Percentiles rank a stretch among this genome's conserved stretches.
Conservation (phyloP, 2,888 invertebrate species). For the Trichogramma evanescens region DNA sequence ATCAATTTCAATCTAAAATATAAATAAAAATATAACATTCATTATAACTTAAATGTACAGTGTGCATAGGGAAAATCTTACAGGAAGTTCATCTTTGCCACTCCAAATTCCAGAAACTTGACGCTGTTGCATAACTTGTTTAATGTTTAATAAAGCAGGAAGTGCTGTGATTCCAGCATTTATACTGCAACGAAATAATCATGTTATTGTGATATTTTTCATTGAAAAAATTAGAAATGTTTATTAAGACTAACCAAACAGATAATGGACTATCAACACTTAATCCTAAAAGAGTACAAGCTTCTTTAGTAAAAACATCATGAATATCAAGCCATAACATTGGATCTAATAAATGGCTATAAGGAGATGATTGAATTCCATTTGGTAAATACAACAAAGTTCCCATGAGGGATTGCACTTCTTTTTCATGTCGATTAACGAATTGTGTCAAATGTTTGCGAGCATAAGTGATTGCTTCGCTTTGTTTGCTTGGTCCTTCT, state of each 20-base stretch:
- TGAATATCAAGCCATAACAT: slow-evolving; percentile 72
- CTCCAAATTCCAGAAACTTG: slow-evolving; percentile 93
- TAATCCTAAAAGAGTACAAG: slow-evolving; percentile 83
- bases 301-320: slow-evolving; percentile 86
- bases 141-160: slow-evolving; percentile 89
- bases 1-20: slow-evolving; percentile 83
- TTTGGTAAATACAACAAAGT: slow-evolving; percentile 71
- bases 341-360: slow-evolving; percentile 65
- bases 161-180: slow-evolving; percentile 89
- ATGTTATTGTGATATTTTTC: neutral
- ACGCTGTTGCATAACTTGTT: slow-evolving; percentile 81
- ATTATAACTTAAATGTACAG: neutral
- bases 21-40: slow-evolving; percentile 8
- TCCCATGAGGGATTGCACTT: slow-evolving; percentile 81
- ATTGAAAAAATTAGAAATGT: neutral
- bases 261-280: slow-evolving; percentile 85
- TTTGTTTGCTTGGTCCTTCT: slow-evolving; percentile 62
- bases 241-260: slow-evolving; percentile 57
- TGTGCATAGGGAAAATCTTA: slow-evolving; percentile 42
- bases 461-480: slow-evolving; percentile 82
- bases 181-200: slow-evolving; percentile 52
- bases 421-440: slow-evolving; percentile 70
- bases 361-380: slow-evolving; percentile 74
- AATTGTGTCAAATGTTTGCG: slow-evolving; percentile 76
- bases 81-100: slow-evolving; percentile 91